phyloP scores from a whole-genome alignment of 1,140 invertebrate genomes.

The Bradysia coprophila region DNA sequence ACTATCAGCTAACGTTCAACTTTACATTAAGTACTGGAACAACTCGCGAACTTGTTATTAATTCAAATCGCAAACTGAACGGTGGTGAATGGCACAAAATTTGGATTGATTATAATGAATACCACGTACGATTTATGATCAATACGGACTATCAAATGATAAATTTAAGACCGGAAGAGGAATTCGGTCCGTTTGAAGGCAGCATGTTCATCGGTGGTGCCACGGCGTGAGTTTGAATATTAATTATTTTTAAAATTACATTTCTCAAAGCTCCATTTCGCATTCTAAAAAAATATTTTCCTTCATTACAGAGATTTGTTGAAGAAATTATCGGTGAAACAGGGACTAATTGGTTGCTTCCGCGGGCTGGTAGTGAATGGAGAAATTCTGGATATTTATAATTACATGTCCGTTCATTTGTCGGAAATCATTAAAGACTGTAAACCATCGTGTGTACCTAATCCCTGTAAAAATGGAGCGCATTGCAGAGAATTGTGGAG shows the following conservation, averaged over 20 bases:
- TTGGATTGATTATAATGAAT: constrained; percentile 83
- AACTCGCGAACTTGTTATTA: constrained; percentile 57
- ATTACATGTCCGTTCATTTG: constrained; percentile 81
- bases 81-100: constrained; percentile 90
- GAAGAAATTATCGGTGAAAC: constrained; percentile 57
- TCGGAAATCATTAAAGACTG: constrained; percentile 84
- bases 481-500: constrained; percentile 85
- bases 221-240: constrained; percentile 38
- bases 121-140: constrained; percentile 86
- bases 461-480: constrained; percentile 81
- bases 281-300: no score
- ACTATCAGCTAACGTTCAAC: constrained; percentile 74
- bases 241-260: no score
- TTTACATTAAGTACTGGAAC: constrained; percentile 72
- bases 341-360: constrained; percentile 85
- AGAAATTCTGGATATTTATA: constrained; percentile 75
- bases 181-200: constrained; percentile 80
- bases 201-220: constrained; percentile 85
- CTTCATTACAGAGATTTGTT: constrained; percentile 62
- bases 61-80: constrained; percentile 62
- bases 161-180: constrained; percentile 62
- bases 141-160: constrained; percentile 78
- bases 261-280: no score
- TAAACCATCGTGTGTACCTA: constrained; percentile 81
- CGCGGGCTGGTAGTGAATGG: constrained; percentile 80